Evolutionary conservation across 1,140 invertebrate species (phyloP).

Genomic region (Aphelinus atriplicis): DNA sequence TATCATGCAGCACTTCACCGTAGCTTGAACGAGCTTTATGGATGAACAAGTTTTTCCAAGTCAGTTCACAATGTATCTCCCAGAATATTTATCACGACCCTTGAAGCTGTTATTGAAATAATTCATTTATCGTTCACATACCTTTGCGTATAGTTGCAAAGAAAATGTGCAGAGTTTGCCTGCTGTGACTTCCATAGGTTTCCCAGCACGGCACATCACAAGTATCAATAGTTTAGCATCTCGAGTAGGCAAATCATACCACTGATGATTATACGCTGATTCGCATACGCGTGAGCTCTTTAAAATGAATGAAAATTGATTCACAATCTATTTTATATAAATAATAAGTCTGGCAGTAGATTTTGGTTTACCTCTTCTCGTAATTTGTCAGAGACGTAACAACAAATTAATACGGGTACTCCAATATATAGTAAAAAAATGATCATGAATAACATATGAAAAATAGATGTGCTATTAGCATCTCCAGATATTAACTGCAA

Average conservation of each 20-base stretch:
- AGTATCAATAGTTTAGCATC: slow-evolving; percentile 19
- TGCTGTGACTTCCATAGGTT: slow-evolving; percentile 26
- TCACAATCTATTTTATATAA: no score
- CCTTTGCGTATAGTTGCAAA: slow-evolving; percentile 15
- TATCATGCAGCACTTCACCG: no score
- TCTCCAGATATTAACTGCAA: not conserved
- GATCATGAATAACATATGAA: slow-evolving; percentile 2
- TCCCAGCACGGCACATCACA: slow-evolving; percentile 15
- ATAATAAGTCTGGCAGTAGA: not conserved
- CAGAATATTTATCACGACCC: no score
- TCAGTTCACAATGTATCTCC: slow-evolving; percentile 11
- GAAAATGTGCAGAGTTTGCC: slow-evolving; percentile 32
- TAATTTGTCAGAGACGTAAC: slow-evolving; percentile 31
- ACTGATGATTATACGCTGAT: slow-evolving; percentile 23
- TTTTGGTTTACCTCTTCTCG: slow-evolving; percentile 28
- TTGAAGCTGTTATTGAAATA: no score
- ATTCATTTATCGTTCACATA: not conserved
- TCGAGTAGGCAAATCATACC: slow-evolving; percentile 22
- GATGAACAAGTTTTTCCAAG: no score
- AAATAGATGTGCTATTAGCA: not conserved
- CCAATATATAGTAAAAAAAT: slow-evolving; percentile 11
- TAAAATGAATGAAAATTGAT: no score
- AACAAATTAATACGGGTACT: slow-evolving; percentile 26
- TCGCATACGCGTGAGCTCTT: not conserved
- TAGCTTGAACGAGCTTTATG: no score